Conservation (phyloP, 2,888 invertebrate species). For the Drosophila meridionalis region DNA sequence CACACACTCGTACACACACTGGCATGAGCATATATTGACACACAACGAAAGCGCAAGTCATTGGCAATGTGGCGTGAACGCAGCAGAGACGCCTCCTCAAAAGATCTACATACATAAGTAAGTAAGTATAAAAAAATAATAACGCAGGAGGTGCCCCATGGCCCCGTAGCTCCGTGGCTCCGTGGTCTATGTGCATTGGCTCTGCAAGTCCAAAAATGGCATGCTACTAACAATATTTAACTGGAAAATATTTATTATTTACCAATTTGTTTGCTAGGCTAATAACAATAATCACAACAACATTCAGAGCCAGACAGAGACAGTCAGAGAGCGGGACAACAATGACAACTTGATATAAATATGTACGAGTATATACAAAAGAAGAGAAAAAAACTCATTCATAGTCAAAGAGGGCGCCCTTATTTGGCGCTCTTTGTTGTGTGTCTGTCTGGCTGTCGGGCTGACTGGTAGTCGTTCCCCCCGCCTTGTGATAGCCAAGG, state of each 20-base stretch:
- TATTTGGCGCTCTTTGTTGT: constrained; percentile 16
- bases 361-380: constrained; percentile 7
- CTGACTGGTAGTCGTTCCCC: constrained; percentile 7
- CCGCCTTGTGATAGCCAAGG: constrained; percentile 53
- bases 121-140: constrained; percentile 40
- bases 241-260: constrained; percentile 84
- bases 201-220: constrained; percentile 71
- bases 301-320: constrained; percentile 35
- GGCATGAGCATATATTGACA: constrained; percentile 63
- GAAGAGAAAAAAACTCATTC: constrained; percentile 29
- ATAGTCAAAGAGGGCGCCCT: constrained; percentile 33
- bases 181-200: constrained; percentile 24
- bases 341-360: constrained; percentile 59
- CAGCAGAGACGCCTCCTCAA: constrained; percentile 61
- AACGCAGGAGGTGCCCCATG: constrained; percentile 42
- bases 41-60: constrained; percentile 78
- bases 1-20: constrained; percentile 23
- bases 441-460: background rate
- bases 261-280: constrained; percentile 83
- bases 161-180: background rate
- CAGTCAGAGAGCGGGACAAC: constrained; percentile 17
- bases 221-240: constrained; percentile 82
- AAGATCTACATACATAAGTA: constrained; percentile 74
- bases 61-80: constrained; percentile 72
- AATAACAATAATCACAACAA: constrained; percentile 82